Conservation (phyloP, 1,140 invertebrate genomes). For the Drosophila pectinifera region DNA sequence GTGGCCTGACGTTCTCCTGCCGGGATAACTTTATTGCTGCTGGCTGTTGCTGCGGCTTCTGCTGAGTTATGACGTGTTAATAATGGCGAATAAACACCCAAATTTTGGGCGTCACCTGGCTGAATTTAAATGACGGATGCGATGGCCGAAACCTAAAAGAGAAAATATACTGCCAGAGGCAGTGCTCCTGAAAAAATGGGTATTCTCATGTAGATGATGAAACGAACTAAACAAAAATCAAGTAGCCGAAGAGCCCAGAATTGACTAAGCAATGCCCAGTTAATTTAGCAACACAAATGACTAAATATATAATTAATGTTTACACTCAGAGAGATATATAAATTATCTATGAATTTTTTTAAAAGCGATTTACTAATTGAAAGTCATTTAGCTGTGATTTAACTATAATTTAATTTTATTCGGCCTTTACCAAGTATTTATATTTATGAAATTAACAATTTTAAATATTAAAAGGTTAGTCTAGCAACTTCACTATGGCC, state of each 20-base stretch:
- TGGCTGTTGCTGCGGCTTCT: constrained; percentile 28
- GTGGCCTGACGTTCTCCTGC: constrained; percentile 35
- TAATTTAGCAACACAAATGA: background rate
- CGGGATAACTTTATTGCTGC: constrained; percentile 46
- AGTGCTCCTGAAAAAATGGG: constrained; percentile 5
- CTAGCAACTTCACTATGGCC: no score
- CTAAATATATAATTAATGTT: no score
- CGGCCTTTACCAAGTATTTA: no score
- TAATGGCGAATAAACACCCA: constrained; percentile 68
- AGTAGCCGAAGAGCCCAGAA: background rate
- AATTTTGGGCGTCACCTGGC: constrained; percentile 54
- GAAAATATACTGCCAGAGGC: background rate
- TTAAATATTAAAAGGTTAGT: no score
- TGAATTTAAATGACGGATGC: constrained; percentile 38
- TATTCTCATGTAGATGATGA: background rate
- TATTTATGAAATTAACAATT: no score
- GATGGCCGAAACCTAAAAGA: constrained; percentile 13
- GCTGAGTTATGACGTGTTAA: constrained; percentile 71
- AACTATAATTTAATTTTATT: no score
- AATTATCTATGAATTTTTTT: no score
- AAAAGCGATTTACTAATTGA: no score
- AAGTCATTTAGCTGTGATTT: no score
- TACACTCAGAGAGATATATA: no score
- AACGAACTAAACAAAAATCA: background rate
- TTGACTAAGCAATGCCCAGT: background rate